phyloP scores from a whole-genome alignment of 2,888 invertebrate genomes.

The Copidosoma aretas region DNA sequence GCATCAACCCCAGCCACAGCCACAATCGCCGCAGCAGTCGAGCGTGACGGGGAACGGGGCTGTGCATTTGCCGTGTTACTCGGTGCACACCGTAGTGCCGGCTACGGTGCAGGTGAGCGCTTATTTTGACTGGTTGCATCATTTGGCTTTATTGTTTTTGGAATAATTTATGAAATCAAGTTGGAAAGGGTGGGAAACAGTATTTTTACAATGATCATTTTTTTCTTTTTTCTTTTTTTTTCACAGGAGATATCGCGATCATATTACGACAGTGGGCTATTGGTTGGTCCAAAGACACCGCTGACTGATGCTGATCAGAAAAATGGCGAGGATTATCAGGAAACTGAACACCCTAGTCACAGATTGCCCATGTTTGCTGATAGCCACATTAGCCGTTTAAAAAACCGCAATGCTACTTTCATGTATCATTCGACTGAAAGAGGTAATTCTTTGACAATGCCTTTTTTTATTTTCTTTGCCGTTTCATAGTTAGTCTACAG shows the following conservation, averaged over 20 bases:
- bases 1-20: conserved; percentile 21
- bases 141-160: no score
- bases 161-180: no score
- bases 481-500: conserved; percentile 2
- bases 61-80: conserved; percentile 46
- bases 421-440: conserved; percentile 59
- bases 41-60: conserved; percentile 48
- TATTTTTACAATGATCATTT: no score
- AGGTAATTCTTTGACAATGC: no score
- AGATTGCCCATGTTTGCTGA: conserved; percentile 53
- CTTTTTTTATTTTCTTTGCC: background rate
- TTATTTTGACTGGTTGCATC: conserved; percentile 3
- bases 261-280: conserved; percentile 54
- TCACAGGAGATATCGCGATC: conserved; percentile 49
- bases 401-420: conserved; percentile 55
- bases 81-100: conserved; percentile 42
- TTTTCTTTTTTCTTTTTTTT: conserved; percentile 16
- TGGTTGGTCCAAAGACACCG: conserved; percentile 50
- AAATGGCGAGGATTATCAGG: conserved; percentile 56
- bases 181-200: no score
- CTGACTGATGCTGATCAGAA: conserved; percentile 50
- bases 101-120: conserved; percentile 38
- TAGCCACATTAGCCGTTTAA: conserved; percentile 50
- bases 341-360: conserved; percentile 52
- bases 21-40: conserved; percentile 35